phyloP scores from a whole-genome alignment of 1,140 invertebrate species.

The Holotrichia oblita region DNA sequence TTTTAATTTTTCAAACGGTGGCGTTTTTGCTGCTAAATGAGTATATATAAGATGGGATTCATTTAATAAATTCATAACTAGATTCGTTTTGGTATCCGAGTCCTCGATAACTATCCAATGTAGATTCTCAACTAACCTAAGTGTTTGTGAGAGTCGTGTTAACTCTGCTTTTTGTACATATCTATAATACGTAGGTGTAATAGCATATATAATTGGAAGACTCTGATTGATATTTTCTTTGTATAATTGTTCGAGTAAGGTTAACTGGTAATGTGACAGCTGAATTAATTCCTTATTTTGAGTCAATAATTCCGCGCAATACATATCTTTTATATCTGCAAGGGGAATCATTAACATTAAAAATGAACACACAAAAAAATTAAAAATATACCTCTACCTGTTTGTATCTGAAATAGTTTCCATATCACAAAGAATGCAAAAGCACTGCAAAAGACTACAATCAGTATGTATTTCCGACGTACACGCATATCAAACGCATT shows the following conservation, averaged over 20 bases:
- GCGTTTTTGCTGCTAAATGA: conserved; percentile 79
- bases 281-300: conserved; percentile 56
- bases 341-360: not conserved
- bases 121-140: conserved; percentile 86
- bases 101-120: conserved; percentile 98
- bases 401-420: conserved; percentile 21
- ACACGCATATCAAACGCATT: conserved; percentile 32
- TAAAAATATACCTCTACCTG: conserved; percentile 4
- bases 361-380: not conserved
- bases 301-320: not conserved
- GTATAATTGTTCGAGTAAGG: conserved; percentile 53
- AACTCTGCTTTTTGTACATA: conserved; percentile 95
- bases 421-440: conserved; percentile 22
- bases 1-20: conserved; percentile 59
- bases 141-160: conserved; percentile 89
- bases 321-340: conserved; percentile 14
- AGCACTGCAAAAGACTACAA: conserved; percentile 11
- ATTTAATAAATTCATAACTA: conserved; percentile 84
- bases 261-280: conserved; percentile 54
- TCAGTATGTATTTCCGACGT: conserved; percentile 4
- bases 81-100: conserved; percentile 73
- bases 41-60: conserved; percentile 78
- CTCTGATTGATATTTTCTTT: conserved; percentile 55
- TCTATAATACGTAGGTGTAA: conserved; percentile 92
- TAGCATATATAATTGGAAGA: conserved; percentile 80